Conservation (phyloP, 2,888 invertebrate genomes). For the Fissipunctia ypsillon region DNA sequence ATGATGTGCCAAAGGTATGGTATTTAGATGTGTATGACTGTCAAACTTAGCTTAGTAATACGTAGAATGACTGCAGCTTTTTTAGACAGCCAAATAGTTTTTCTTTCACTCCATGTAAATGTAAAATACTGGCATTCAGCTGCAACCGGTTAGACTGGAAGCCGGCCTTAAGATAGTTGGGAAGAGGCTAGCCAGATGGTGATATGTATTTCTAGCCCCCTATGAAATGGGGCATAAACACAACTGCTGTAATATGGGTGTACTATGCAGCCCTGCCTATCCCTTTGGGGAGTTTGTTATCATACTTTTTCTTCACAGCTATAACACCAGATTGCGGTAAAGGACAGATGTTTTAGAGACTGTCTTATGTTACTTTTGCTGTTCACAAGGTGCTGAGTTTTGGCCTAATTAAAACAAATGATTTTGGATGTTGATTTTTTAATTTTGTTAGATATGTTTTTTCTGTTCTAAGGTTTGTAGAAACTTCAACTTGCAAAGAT, state of each 20-base stretch:
- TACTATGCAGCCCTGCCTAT: too few relatives aligned
- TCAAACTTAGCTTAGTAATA: not conserved
- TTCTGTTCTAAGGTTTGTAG: too few relatives aligned
- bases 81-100: not conserved
- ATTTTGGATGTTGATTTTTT: too few relatives aligned
- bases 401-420: not conserved
- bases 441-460: too few relatives aligned
- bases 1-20: not conserved
- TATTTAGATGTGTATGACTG: not conserved
- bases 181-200: too few relatives aligned
- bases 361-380: not conserved
- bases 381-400: not conserved
- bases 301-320: too few relatives aligned
- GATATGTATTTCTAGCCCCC: too few relatives aligned
- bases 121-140: not conserved
- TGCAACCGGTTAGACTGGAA: not conserved
- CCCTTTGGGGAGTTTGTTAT: too few relatives aligned
- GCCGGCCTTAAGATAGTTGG: not conserved
- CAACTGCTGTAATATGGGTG: too few relatives aligned
- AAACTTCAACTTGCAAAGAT: not conserved
- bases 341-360: not conserved
- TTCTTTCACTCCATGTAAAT: not conserved
- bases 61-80: slow-evolving; percentile 8
- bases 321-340: not conserved
- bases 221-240: too few relatives aligned